phyloP scores from a whole-genome alignment of 1,140 invertebrate genomes.

The Drosophila funebris region DNA sequence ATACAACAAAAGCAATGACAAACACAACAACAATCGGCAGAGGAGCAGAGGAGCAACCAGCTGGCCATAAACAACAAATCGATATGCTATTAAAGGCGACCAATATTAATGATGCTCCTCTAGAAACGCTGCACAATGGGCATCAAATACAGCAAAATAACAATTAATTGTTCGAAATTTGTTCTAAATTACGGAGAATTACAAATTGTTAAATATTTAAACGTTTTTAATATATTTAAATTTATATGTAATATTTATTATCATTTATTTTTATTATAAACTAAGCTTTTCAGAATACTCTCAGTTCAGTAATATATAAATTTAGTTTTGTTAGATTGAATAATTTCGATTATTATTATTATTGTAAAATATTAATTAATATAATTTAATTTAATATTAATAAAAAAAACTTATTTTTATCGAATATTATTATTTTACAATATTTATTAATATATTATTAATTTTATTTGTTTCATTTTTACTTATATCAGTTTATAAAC shows the following conservation, averaged over 20 bases:
- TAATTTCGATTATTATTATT: too few species aligned
- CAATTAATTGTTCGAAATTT: background rate
- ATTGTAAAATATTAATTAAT: too few species aligned
- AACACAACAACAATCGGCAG: conserved; percentile 21
- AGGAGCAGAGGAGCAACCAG: conserved; percentile 14
- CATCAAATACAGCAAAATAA: background rate
- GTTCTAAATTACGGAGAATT: background rate
- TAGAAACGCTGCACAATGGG: background rate
- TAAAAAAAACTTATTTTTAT: too few species aligned
- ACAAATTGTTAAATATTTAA: background rate
- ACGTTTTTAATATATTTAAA: background rate
- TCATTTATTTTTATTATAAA: too few species aligned
- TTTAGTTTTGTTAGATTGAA: too few species aligned
- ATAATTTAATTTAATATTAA: too few species aligned
- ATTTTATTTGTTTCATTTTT: too few species aligned
- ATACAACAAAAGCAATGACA: conserved; percentile 5
- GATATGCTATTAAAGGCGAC: conserved; percentile 60
- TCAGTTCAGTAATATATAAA: too few species aligned
- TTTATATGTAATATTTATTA: background rate
- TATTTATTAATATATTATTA: too few species aligned
- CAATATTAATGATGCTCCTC: conserved; percentile 34
- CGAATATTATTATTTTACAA: too few species aligned
- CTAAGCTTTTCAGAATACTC: too few species aligned
- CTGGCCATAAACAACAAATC: conserved; percentile 60
- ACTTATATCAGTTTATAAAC: too few species aligned